These are phyloP conservation scores for Zootoca vivipara DNA, from an alignment of 2,113 vertebrate genomes.

Conservation along the genomic window DNA sequence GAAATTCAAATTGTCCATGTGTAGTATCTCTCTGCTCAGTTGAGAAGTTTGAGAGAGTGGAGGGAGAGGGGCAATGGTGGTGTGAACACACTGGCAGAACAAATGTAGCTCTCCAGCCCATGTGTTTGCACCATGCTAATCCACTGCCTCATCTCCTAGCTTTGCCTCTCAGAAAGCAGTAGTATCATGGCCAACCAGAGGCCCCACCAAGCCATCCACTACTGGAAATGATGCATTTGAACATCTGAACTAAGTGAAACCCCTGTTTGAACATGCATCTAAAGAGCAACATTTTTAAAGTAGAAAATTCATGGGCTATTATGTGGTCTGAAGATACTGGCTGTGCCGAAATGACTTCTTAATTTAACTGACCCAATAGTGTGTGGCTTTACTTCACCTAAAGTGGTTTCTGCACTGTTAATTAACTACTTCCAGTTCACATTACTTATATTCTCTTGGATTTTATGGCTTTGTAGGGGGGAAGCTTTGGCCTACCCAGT, in stretches of 20 bases:
- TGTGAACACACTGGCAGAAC: too few relatives aligned
- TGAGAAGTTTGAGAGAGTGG: not conserved
- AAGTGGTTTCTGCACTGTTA: constrained; percentile 1
- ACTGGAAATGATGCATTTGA: too few relatives aligned
- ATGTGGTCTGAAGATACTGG: not conserved
- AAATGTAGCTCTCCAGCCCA: too few relatives aligned
- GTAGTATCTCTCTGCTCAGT: not conserved
- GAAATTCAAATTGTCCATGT: not conserved
- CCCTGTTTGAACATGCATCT: not conserved
- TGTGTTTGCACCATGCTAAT: too few relatives aligned
- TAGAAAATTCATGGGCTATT: not conserved
- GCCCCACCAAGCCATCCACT: too few relatives aligned
- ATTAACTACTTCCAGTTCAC: not conserved
- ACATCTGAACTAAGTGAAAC: not conserved
- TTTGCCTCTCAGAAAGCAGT: too few relatives aligned
- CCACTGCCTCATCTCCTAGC: too few relatives aligned
- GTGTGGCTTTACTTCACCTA: not conserved
- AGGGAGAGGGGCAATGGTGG: too few relatives aligned
- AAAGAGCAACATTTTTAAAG: not conserved
- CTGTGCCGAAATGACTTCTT: not conserved
- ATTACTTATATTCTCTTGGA: not conserved
- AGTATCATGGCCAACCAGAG: too few relatives aligned
- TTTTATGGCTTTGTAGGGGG: not conserved
- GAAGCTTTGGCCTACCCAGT: constrained; percentile 54
- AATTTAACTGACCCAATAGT: not conserved